Conservation (phyloP, 2,797 vertebrate genomes). For the Hafferia zeledoni region DNA sequence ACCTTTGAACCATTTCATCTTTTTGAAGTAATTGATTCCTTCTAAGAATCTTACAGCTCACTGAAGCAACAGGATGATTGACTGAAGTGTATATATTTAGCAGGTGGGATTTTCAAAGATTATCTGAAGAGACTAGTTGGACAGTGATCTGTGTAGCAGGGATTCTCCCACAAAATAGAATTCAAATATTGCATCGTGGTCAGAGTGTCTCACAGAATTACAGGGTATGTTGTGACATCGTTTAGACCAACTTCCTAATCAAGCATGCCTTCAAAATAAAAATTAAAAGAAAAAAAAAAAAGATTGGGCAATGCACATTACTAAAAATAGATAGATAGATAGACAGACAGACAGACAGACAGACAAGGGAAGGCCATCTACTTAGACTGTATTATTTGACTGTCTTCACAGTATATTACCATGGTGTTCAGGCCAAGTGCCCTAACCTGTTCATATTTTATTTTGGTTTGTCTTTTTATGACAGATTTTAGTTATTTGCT, state of each 20-base stretch:
- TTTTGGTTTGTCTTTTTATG: background rate
- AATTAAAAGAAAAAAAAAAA: background rate
- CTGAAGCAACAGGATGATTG: background rate
- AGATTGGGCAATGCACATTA: background rate
- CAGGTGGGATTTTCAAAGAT: background rate
- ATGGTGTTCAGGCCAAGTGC: accelerated
- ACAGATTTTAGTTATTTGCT: background rate
- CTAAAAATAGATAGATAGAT: background rate
- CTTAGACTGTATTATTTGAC: background rate
- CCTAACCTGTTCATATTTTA: background rate
- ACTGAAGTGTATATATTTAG: background rate
- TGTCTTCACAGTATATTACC: background rate
- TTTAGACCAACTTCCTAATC: background rate
- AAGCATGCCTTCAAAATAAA: background rate
- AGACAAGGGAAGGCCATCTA: background rate
- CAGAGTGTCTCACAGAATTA: background rate
- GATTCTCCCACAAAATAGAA: background rate
- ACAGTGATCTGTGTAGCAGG: background rate
- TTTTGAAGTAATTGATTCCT: background rate
- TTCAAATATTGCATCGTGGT: background rate
- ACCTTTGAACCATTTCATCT: background rate
- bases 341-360: background rate
- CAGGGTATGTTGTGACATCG: background rate
- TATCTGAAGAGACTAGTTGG: background rate
- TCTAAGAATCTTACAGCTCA: background rate